A percentile compares a stretch with the other conserved stretches of the same genome.
Conservation (phyloP, 2,888 invertebrate species). For the Ormia ochracea region DNA sequence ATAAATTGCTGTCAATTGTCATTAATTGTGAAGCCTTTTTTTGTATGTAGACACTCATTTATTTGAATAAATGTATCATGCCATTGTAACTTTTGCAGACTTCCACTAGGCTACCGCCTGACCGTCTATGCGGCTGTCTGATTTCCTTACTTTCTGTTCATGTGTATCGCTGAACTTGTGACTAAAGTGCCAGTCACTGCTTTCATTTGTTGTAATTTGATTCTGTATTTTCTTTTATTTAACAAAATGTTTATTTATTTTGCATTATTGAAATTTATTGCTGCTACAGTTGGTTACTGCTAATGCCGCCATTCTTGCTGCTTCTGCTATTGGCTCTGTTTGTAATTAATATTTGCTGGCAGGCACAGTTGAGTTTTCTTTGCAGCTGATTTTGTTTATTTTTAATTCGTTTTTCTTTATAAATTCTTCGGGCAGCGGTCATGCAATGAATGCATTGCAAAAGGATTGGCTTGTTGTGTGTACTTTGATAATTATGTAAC, state of each 20-base stretch:
- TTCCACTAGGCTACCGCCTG: not conserved
- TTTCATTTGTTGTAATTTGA: slow-evolving; percentile 36
- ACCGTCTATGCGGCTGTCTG: not conserved
- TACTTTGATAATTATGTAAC: too few relatives aligned
- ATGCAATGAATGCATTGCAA: not conserved
- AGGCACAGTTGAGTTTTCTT: not conserved
- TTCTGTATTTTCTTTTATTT: slow-evolving; percentile 17
- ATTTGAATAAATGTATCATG: not conserved
- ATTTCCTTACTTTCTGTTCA: not conserved
- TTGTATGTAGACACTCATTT: too few relatives aligned
- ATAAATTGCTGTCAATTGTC: slow-evolving; percentile 63
- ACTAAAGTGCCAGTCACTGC: not conserved
- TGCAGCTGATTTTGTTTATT: not conserved
- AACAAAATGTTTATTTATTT: not conserved
- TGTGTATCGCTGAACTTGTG: not conserved
- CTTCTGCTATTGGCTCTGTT: slow-evolving; percentile 40
- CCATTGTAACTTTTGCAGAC: not conserved
- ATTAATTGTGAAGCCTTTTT: slow-evolving; percentile 58
- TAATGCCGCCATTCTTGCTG: not conserved
- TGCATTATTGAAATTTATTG: slow-evolving; percentile 8
- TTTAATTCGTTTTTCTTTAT: too few relatives aligned
- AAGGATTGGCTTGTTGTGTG: too few relatives aligned
- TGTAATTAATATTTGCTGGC: slow-evolving; percentile 34
- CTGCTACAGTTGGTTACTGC: not conserved
- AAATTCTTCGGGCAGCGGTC: not conserved